Conservation (phyloP, 30 jellyfish, hydroid and myxozoan species). For the Chrysaora quinquecirrha region DNA sequence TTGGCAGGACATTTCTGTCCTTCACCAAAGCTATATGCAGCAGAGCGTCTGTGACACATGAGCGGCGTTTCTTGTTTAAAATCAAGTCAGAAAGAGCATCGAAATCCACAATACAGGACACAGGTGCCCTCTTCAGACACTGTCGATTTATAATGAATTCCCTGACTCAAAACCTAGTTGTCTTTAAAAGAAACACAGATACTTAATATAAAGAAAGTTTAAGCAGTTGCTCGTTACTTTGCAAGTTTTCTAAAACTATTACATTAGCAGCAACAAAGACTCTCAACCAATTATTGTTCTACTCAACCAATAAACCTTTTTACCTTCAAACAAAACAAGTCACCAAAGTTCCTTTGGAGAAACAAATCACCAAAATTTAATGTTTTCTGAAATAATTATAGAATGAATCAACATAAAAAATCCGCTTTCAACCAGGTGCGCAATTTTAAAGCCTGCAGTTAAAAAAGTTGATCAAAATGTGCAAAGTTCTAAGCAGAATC, state of each 20-base stretch:
- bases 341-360: not conserved
- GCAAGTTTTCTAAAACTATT: too few species aligned
- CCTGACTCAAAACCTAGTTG: not conserved
- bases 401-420: not conserved
- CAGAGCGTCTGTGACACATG: too few species aligned
- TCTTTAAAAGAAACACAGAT: not conserved
- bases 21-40: too few species aligned
- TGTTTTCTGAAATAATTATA: not conserved
- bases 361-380: too few species aligned
- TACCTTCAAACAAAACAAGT: not conserved
- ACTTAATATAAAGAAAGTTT: not conserved
- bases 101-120: not conserved
- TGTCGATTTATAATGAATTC: not conserved
- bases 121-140: constrained; percentile 20
- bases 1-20: too few species aligned
- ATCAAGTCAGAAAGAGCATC: too few species aligned
- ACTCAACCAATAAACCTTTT: not conserved
- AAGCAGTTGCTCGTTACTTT: not conserved
- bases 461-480: too few species aligned
- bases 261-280: too few species aligned
- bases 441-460: too few species aligned
- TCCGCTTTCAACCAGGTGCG: not conserved
- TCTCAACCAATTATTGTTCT: too few species aligned
- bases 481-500: too few species aligned
- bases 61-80: too few species aligned